These are phyloP conservation scores for Podarcis raffonei DNA, from an alignment of 2,113 vertebrate species.

Conservation along the genomic window DNA sequence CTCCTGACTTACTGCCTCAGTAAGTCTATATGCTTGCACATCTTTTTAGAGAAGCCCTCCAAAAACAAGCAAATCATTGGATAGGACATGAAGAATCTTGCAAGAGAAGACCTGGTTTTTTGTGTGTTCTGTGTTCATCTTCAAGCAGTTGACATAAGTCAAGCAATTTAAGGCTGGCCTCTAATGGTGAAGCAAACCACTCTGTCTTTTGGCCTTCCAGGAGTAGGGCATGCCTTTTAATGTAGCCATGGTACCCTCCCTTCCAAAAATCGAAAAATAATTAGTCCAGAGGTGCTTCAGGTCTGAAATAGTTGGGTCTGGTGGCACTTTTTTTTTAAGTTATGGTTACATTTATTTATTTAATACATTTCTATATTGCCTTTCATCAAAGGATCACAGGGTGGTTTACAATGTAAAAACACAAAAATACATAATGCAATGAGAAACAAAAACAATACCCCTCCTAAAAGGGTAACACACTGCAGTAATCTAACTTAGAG, in stretches of 20 bases:
- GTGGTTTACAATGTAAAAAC: too few species aligned
- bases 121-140: constrained; percentile 18
- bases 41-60: neutral
- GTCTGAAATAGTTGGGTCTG: constrained; percentile 10
- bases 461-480: too few species aligned
- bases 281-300: constrained; percentile 37
- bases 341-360: neutral
- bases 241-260: neutral
- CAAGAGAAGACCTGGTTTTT: neutral
- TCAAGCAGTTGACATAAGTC: neutral
- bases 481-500: too few species aligned
- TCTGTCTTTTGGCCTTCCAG: neutral
- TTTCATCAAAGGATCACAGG: too few species aligned
- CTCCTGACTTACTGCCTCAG: neutral
- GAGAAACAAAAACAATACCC: too few species aligned
- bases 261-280: constrained; percentile 15
- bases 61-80: accelerated
- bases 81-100: neutral
- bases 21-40: constrained; percentile 8
- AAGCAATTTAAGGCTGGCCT: neutral
- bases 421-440: too few species aligned
- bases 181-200: neutral
- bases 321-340: neutral
- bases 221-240: too few species aligned
- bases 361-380: too few species aligned